Percentiles rank a stretch among this genome's conserved stretches.
Conservation (phyloP, 2,113 vertebrate genomes). For the Thunnus maccoyii region DNA sequence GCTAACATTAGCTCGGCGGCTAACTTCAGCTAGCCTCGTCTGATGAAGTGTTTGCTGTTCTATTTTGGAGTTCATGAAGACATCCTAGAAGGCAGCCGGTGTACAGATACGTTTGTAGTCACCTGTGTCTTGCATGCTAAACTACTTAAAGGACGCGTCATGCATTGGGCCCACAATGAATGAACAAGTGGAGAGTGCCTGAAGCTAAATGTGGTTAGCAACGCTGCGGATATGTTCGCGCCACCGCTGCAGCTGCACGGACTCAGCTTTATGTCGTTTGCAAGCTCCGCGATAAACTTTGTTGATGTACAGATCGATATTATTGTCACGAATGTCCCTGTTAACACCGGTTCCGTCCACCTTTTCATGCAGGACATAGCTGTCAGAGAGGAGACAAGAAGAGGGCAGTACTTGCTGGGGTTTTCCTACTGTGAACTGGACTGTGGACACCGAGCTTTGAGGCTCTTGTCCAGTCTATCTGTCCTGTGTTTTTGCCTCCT, state of each 20-base stretch:
- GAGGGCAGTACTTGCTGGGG: not conserved
- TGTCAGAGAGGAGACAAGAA: not conserved
- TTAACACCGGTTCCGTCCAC: not conserved
- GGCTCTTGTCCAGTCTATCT: not conserved
- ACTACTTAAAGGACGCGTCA: accelerated
- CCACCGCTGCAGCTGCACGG: constrained; percentile 25
- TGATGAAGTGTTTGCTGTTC: constrained; percentile 5
- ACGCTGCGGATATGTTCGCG: constrained; percentile 15
- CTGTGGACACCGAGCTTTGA: not conserved
- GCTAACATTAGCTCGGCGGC: constrained; percentile 61
- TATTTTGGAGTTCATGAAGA: not conserved
- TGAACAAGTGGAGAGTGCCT: not conserved
- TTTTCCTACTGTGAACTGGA: not conserved
- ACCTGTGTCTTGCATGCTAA: accelerated
- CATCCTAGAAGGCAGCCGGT: accelerated
- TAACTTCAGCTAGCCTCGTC: constrained; percentile 40
- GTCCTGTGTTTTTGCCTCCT: constrained; percentile 29
- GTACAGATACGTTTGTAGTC: not conserved
- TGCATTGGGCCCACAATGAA: accelerated
- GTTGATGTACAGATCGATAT: no score
- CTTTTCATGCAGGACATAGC: not conserved
- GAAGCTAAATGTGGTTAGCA: constrained; percentile 4
- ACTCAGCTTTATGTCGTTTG: not conserved
- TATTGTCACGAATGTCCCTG: not conserved
- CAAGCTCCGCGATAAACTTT: not conserved